These are phyloP conservation scores for Gasterosteus nipponicus DNA, from an alignment of 2,113 vertebrate species.

Conservation along the genomic window DNA sequence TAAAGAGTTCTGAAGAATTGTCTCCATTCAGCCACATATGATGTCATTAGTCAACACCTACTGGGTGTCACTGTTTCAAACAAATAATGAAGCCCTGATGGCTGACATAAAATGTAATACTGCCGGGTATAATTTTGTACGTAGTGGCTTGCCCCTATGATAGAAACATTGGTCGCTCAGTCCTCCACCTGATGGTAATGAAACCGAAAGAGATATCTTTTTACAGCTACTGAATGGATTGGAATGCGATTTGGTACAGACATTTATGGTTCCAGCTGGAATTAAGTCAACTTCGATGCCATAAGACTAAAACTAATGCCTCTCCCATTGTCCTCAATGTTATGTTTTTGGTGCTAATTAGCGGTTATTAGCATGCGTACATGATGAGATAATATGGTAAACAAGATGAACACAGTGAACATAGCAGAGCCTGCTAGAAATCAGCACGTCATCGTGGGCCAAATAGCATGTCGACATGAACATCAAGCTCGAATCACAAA, in stretches of 20 bases:
- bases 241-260: background rate
- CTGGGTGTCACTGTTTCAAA: background rate
- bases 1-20: background rate
- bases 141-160: background rate
- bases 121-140: background rate
- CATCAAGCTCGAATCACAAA: background rate
- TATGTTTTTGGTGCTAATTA: background rate
- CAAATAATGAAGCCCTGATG: background rate
- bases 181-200: background rate
- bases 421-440: background rate
- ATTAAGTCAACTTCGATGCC: too few species aligned
- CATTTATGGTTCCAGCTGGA: background rate
- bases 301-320: background rate
- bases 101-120: background rate
- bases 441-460: background rate
- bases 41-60: background rate
- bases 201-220: background rate
- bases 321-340: background rate
- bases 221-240: too few species aligned
- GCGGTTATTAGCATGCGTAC: background rate
- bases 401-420: background rate
- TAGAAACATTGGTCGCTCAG: background rate
- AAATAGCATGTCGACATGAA: background rate
- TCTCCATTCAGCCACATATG: background rate
- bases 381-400: background rate